Evolutionary conservation across 2,888 invertebrate genomes (phyloP).

Genomic region (Apomyelois bistriatella): DNA sequence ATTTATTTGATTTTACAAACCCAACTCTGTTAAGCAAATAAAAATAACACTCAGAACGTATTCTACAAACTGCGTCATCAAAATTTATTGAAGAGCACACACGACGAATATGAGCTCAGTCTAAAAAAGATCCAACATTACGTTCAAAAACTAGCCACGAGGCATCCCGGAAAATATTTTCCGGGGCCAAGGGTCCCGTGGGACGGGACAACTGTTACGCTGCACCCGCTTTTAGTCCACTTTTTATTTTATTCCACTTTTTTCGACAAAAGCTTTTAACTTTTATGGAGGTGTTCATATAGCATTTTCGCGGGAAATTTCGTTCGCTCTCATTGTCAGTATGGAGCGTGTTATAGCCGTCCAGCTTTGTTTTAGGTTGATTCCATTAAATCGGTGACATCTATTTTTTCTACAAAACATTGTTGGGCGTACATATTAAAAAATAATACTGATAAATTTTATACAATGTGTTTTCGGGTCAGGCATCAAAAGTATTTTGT

Average conservation of each 20-base stretch:
- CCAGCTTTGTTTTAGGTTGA: conserved; percentile 3
- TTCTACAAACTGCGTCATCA: neutral
- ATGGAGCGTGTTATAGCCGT: conserved; percentile 14
- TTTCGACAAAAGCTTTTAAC: conserved; percentile 74
- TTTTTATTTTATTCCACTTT: conserved; percentile 61
- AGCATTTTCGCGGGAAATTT: conserved; percentile 56
- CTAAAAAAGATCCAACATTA: conserved; percentile 11
- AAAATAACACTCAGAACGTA: neutral
- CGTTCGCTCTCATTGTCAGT: conserved; percentile 30
- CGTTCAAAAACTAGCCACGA: conserved; percentile 31
- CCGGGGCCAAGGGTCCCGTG: conserved; percentile 52
- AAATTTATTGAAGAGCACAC: conserved; percentile 6
- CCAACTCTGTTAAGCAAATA: neutral
- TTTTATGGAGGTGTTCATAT: conserved; percentile 63
- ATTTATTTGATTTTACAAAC: neutral
- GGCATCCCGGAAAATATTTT: conserved; percentile 49
- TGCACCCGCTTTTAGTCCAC: conserved; percentile 55
- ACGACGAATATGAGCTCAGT: neutral
- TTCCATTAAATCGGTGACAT: neutral
- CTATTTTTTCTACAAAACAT: neutral
- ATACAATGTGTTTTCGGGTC: too few relatives aligned
- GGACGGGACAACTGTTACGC: conserved; percentile 56
- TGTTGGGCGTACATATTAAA: too few relatives aligned
- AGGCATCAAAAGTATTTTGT: too few relatives aligned
- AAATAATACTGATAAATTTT: too few relatives aligned